Percentiles rank a stretch among this genome's conserved stretches.
Conservation (phyloP, 2,113 vertebrate genomes). For the Oreochromis spilurus region DNA sequence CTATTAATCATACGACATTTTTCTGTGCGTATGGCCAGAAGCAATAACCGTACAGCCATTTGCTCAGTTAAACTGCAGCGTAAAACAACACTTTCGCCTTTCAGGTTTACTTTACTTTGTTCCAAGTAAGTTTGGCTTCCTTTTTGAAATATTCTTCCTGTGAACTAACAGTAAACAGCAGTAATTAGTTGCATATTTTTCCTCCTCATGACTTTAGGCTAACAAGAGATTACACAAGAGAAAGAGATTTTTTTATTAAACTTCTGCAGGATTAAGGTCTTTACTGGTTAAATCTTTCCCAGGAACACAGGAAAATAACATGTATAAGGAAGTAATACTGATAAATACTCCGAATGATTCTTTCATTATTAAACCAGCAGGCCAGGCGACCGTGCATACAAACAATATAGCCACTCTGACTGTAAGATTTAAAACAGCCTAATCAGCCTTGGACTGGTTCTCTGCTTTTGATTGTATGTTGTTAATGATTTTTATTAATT, state of each 20-base stretch:
- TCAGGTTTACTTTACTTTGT: neutral
- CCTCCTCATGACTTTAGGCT: conserved; percentile 10
- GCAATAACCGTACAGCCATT: neutral
- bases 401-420: conserved; percentile 37
- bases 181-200: conserved; percentile 22
- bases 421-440: neutral
- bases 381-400: conserved; percentile 10
- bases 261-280: conserved; percentile 48
- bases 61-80: neutral
- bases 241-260: conserved; percentile 50
- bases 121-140: neutral
- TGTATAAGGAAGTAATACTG: neutral
- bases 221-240: neutral
- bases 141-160: neutral
- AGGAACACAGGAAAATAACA: conserved; percentile 44
- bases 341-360: conserved; percentile 57
- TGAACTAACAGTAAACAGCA: neutral
- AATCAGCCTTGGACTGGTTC: neutral
- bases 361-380: conserved; percentile 54
- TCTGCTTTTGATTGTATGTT: neutral
- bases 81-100: neutral
- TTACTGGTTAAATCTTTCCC: conserved; percentile 60
- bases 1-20: neutral
- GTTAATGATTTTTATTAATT: neutral
- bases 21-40: neutral